Conservation (phyloP, 2,113 vertebrate genomes). For the Burhinus bistriatus region DNA sequence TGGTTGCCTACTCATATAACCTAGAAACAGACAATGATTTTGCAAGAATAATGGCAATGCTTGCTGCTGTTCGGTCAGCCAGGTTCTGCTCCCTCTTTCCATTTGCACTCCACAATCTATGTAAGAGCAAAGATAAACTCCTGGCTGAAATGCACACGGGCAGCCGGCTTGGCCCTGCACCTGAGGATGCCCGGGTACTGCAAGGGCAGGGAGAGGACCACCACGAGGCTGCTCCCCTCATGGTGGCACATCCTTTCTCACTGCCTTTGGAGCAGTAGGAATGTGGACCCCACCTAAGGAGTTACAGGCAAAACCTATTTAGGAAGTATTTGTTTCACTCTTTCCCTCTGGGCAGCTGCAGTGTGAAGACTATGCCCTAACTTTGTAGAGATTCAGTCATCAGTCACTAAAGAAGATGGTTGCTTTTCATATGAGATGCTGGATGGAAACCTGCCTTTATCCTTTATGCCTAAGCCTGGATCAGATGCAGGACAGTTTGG, state of each 20-base stretch:
- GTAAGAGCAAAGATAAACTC: not conserved
- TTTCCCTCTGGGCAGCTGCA: not conserved
- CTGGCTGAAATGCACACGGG: rapidly evolving
- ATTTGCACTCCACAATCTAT: not conserved
- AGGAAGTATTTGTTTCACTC: not conserved
- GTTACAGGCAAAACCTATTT: rapidly evolving
- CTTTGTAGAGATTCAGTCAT: not conserved
- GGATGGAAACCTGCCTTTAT: not conserved
- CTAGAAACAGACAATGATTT: not conserved
- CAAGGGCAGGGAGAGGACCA: rapidly evolving
- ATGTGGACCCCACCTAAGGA: not conserved
- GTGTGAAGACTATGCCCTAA: rapidly evolving
- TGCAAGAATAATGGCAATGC: not conserved
- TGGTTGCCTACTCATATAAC: not conserved
- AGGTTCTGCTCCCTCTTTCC: not conserved
- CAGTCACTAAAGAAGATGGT: rapidly evolving
- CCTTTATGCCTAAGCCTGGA: not conserved
- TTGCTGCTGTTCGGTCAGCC: not conserved
- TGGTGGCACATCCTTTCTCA: not conserved
- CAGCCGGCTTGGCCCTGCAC: not conserved
- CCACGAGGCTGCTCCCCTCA: no score
- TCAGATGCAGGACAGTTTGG: not conserved
- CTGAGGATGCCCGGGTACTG: rapidly evolving
- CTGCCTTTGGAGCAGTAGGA: rapidly evolving
- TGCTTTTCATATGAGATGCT: not conserved